These are phyloP conservation scores for Diloba caeruleocephala DNA, from an alignment of 2,888 invertebrate species.

Conservation along the genomic window DNA sequence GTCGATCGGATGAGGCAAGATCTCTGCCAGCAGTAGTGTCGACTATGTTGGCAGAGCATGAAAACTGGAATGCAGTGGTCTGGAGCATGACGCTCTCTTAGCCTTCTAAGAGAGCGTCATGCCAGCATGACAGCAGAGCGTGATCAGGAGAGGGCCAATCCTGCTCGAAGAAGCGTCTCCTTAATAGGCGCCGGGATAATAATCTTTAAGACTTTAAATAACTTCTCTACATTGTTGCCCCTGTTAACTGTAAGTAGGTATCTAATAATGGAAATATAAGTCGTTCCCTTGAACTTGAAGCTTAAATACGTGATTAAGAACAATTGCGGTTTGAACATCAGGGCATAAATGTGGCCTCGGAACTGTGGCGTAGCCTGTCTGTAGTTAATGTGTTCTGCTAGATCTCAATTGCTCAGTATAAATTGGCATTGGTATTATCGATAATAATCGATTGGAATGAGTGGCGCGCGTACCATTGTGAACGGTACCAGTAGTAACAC, in stretches of 20 bases:
- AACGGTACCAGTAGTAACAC: constrained; percentile 78
- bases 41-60: too few relatives aligned
- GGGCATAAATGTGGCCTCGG: constrained; percentile 5
- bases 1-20: too few relatives aligned
- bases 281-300: constrained; percentile 35
- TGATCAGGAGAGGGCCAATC: too few relatives aligned
- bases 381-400: constrained; percentile 49
- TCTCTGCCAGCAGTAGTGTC: too few relatives aligned
- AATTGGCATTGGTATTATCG: constrained; percentile 72
- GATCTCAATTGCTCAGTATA: constrained; percentile 60
- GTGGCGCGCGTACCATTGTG: constrained; percentile 66
- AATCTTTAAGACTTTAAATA: too few relatives aligned
- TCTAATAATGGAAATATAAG: constrained; percentile 6
- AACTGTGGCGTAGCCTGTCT: constrained; percentile 10
- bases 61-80: too few relatives aligned
- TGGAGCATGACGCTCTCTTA: too few relatives aligned
- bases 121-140: too few relatives aligned
- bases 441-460: constrained; percentile 71
- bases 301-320: constrained; percentile 43
- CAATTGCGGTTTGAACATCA: constrained; percentile 16
- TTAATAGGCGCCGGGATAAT: too few relatives aligned
- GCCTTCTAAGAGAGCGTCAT: too few relatives aligned
- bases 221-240: background rate
- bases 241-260: background rate
- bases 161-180: too few relatives aligned